Conservation (phyloP, 2,888 invertebrate genomes). For the Tanytarsus gracilentus region DNA sequence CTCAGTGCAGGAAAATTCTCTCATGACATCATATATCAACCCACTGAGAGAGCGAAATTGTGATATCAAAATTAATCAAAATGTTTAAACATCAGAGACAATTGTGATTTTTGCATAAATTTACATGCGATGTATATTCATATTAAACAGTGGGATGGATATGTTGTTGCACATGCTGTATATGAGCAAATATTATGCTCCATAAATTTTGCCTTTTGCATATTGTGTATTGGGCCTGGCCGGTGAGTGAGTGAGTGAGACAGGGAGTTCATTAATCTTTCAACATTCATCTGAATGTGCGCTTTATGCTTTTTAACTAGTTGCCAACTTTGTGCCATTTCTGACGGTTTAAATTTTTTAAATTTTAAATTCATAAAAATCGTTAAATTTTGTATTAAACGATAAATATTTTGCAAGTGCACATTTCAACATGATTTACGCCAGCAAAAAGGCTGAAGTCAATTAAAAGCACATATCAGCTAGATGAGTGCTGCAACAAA, state of each 20-base stretch:
- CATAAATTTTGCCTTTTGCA: conserved; percentile 22
- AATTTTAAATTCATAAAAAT: too few species aligned
- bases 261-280: conserved; percentile 28
- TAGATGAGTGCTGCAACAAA: background rate
- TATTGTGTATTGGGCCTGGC: too few species aligned
- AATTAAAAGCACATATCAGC: conserved; percentile 6
- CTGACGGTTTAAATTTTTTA: too few species aligned
- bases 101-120: conserved; percentile 21
- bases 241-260: background rate
- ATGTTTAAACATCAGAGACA: conserved; percentile 14
- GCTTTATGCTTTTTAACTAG: too few species aligned
- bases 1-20: background rate
- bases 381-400: too few species aligned
- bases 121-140: conserved; percentile 16
- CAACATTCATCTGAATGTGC: background rate
- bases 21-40: background rate
- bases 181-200: conserved; percentile 22
- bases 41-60: background rate
- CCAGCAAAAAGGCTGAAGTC: background rate
- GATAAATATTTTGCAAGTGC: too few species aligned
- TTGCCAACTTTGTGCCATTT: too few species aligned
- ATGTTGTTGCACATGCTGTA: conserved; percentile 3
- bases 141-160: too few species aligned
- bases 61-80: conserved; percentile 10
- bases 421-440: too few species aligned